Conservation (phyloP, 2,113 vertebrate species). For the Peromyscus leucopus region DNA sequence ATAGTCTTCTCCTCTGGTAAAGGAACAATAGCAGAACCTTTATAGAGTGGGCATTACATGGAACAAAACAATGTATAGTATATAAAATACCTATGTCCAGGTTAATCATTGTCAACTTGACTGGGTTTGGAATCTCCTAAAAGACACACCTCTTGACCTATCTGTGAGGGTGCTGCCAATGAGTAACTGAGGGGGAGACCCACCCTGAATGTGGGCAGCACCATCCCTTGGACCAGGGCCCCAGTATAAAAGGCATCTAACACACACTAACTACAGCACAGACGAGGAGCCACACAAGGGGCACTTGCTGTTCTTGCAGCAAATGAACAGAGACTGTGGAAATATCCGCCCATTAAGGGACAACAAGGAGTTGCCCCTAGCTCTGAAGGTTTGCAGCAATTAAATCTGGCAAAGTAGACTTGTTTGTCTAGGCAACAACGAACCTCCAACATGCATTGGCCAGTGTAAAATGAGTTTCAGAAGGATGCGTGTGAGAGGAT, state of each 20-base stretch:
- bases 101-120: neutral
- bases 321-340: neutral
- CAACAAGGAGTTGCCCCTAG: neutral
- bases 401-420: neutral
- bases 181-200: neutral
- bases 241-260: neutral
- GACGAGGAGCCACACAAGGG: neutral
- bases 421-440: neutral
- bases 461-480: neutral
- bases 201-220: neutral
- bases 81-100: neutral
- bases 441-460: neutral
- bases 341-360: neutral
- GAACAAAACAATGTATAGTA: neutral
- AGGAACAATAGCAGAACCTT: neutral
- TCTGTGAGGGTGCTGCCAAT: neutral
- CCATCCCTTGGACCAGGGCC: no score
- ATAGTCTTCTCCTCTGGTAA: conserved; percentile 9
- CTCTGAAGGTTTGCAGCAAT: neutral
- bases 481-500: neutral
- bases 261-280: neutral
- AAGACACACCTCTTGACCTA: neutral
- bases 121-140: neutral
- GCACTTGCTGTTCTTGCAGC: neutral
- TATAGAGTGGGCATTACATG: neutral